A percentile compares a stretch with the other conserved stretches of the same genome.
These are phyloP conservation scores for Rhinoraja longicauda DNA, from an alignment of 2,797 vertebrate species.

Conservation along the genomic window DNA sequence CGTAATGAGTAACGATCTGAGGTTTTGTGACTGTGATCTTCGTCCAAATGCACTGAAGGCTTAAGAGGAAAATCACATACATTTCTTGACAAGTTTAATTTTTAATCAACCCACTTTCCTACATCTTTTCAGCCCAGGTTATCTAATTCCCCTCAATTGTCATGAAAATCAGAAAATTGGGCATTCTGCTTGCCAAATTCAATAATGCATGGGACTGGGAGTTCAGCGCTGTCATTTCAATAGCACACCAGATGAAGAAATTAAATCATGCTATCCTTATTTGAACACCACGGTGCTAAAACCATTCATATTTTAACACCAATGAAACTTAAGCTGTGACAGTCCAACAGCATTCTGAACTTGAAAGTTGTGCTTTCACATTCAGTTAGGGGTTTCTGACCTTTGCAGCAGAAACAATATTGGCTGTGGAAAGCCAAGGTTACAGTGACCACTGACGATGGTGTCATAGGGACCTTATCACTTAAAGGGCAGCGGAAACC, in stretches of 20 bases:
- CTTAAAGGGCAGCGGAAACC: neutral
- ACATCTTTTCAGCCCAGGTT: neutral
- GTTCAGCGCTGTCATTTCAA: neutral
- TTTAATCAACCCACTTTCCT: neutral
- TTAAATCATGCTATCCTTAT: neutral
- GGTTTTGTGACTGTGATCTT: neutral
- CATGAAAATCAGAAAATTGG: neutral
- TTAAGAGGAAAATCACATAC: neutral
- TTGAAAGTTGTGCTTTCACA: neutral
- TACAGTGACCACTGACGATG: neutral
- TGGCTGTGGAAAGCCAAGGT: neutral
- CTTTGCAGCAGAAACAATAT: neutral
- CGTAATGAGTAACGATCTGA: neutral
- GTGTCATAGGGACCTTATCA: too few relatives aligned
- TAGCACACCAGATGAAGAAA: neutral
- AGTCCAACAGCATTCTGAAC: neutral
- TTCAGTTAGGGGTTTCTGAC: neutral
- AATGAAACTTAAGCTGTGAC: neutral
- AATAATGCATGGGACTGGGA: constrained; percentile 9
- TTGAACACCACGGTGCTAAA: neutral
- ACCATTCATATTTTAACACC: constrained; percentile 29
- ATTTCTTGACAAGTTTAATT: neutral
- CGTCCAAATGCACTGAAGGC: neutral
- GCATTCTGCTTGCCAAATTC: neutral
- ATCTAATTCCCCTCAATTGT: neutral